phyloP scores from a whole-genome alignment of 2,888 invertebrate genomes.

The Drosophila neotestacea region DNA sequence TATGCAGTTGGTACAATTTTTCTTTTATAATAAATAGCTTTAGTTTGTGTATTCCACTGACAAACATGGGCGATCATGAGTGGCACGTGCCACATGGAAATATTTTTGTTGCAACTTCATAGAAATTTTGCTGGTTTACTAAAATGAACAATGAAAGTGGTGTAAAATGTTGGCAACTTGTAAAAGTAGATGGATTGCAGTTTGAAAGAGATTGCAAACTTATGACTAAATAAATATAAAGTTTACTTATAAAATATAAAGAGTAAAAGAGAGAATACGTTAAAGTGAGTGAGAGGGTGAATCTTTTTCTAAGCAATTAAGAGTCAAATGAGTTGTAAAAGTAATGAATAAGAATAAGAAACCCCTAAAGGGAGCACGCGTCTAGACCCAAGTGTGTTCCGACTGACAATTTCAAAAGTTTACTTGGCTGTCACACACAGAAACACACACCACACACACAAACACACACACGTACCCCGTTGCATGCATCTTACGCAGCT shows the following conservation, averaged over 20 bases:
- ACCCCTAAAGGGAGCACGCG: slow-evolving; percentile 2
- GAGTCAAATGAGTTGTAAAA: slow-evolving; percentile 49
- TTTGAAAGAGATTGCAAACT: no score
- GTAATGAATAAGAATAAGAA: not conserved
- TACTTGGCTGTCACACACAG: slow-evolving; percentile 11
- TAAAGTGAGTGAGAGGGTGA: not conserved
- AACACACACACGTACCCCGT: not conserved
- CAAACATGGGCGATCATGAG: not conserved
- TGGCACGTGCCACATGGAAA: slow-evolving; percentile 11
- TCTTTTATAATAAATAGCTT: not conserved
- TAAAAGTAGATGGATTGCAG: no score
- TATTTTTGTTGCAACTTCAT: not conserved
- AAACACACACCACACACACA: slow-evolving; percentile 4
- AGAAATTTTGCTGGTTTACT: not conserved
- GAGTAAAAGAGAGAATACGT: not conserved
- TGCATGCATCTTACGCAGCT: slow-evolving; percentile 7
- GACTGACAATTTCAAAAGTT: slow-evolving; percentile 36
- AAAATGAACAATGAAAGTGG: not conserved
- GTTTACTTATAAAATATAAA: not conserved
- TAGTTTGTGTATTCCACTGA: not conserved
- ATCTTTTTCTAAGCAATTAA: slow-evolving; percentile 32
- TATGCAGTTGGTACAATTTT: not conserved
- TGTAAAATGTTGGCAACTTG: no score
- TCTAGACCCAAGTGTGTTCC: slow-evolving; percentile 22
- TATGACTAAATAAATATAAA: no score